Conservation (phyloP, 37 sponge, comb jelly and placozoan genomes). For the Mnemiopsis leidyi region DNA sequence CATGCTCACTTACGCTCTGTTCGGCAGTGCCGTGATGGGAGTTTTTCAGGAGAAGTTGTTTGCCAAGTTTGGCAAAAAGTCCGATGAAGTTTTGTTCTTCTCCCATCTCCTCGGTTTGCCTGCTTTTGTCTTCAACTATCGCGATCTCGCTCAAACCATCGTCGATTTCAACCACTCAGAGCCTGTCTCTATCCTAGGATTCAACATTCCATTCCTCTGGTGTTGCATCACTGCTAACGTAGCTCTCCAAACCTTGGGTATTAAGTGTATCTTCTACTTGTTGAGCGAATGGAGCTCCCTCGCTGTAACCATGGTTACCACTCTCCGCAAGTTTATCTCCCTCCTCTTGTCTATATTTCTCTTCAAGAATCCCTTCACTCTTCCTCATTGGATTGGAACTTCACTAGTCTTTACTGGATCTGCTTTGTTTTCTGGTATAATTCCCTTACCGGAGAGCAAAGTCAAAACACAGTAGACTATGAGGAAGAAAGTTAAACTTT, state of each 20-base stretch:
- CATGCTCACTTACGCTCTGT: constrained; percentile 72
- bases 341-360: constrained; percentile 90
- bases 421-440: constrained; percentile 68
- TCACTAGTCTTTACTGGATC: constrained; percentile 84
- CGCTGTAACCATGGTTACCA: constrained; percentile 88
- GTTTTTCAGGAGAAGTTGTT: constrained; percentile 84
- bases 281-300: constrained; percentile 90
- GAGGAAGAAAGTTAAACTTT: neutral
- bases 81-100: constrained; percentile 91
- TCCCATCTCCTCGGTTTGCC: constrained; percentile 66
- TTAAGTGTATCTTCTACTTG: constrained; percentile 80
- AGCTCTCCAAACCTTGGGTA: constrained; percentile 71
- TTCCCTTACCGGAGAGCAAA: neutral
- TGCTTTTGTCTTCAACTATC: neutral
- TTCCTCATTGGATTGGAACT: constrained; percentile 86
- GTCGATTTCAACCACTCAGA: constrained; percentile 15
- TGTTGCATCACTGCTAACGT: neutral
- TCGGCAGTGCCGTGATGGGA: constrained; percentile 80
- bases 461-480: neutral
- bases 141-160: neutral
- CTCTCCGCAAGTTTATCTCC: constrained; percentile 88
- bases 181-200: neutral
- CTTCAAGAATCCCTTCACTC: constrained; percentile 91
- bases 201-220: neutral
- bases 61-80: constrained; percentile 80